Evolutionary conservation across 2,113 vertebrate species (phyloP).

Genomic region (Hemibagrus wyckioides): DNA sequence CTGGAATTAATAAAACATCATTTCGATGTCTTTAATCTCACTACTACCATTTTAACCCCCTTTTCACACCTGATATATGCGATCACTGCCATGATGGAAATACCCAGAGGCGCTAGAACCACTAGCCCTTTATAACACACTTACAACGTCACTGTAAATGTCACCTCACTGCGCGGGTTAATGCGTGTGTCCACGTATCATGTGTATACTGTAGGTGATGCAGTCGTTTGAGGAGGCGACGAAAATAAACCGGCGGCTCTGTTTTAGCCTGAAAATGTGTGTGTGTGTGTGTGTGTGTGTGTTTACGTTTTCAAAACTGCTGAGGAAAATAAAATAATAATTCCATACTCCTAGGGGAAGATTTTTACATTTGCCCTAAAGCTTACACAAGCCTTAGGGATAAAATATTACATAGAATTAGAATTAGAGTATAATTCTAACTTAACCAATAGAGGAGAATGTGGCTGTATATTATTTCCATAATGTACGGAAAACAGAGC

Average conservation of each 20-base stretch:
- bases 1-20: neutral
- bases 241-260: constrained; percentile 26
- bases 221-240: constrained; percentile 41
- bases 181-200: constrained; percentile 28
- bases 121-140: constrained; percentile 21
- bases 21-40: neutral
- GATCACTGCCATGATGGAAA: neutral
- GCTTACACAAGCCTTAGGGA: neutral
- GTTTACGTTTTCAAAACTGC: neutral
- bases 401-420: neutral
- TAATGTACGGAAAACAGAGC: too few relatives aligned
- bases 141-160: constrained; percentile 33
- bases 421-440: neutral
- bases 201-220: constrained; percentile 45
- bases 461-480: neutral
- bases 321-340: neutral
- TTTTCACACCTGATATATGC: neutral
- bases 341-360: neutral
- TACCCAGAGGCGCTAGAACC: constrained; percentile 5
- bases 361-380: neutral
- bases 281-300: neutral
- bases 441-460: neutral
- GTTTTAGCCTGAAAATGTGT: neutral
- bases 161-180: constrained; percentile 35
- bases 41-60: neutral